Conservation (phyloP, 2,888 invertebrate species). For the Callimorpha dominula region DNA sequence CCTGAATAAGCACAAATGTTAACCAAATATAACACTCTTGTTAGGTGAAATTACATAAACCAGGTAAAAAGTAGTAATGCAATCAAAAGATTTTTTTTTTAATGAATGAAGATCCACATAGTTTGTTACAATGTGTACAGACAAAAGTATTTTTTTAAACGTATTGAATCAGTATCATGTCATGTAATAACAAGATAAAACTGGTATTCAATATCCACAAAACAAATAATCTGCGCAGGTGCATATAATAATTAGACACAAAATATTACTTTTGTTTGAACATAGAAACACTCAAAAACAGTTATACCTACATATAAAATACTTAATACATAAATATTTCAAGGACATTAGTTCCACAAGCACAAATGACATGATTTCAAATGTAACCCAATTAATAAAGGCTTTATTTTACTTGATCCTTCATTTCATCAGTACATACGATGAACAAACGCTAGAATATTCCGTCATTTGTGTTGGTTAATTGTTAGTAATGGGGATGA, state of each 20-base stretch:
- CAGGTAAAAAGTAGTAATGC: neutral
- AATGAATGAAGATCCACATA: neutral
- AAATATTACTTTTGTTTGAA: neutral
- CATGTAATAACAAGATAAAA: too few species aligned
- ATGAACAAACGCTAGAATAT: neutral
- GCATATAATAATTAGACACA: neutral
- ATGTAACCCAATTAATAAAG: neutral
- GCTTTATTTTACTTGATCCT: conserved; percentile 5
- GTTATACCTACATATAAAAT: neutral
- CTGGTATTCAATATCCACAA: neutral
- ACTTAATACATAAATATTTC: neutral
- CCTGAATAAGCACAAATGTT: conserved; percentile 4
- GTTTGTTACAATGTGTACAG: neutral
- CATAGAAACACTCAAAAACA: neutral
- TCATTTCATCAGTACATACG: neutral
- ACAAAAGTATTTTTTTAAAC: neutral
- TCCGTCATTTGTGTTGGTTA: conserved; percentile 6
- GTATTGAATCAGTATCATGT: neutral
- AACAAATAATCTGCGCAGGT: neutral
- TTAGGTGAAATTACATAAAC: conserved; percentile 2
- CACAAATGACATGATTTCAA: neutral
- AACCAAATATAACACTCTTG: neutral
- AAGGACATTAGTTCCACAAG: conserved; percentile 5
- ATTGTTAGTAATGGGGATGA: conserved; percentile 65
- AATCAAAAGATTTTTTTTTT: neutral